Evolutionary conservation across 2,888 invertebrate species (phyloP).

Genomic region (Leucoptera coffeella): DNA sequence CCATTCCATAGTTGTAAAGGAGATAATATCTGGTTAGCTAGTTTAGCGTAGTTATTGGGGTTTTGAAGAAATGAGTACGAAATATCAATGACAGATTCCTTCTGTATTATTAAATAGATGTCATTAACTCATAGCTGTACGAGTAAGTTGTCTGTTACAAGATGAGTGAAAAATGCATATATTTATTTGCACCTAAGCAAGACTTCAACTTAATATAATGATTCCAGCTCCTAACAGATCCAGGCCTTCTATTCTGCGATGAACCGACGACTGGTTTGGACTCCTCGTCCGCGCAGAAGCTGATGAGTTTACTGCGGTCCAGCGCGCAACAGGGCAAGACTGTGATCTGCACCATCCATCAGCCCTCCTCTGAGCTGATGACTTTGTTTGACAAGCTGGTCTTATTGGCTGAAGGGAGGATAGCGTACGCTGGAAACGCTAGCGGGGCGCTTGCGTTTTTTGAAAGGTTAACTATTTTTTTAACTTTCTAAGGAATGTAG

Average conservation of each 20-base stretch:
- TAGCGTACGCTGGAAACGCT: slow-evolving; percentile 76
- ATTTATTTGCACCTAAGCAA: too few species aligned
- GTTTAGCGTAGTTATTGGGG: too few species aligned
- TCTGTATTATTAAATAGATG: too few species aligned
- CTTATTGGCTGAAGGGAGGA: slow-evolving; percentile 79
- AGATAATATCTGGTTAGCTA: too few species aligned
- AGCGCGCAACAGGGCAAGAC: slow-evolving; percentile 75
- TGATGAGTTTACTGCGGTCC: slow-evolving; percentile 64
- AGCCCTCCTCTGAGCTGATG: slow-evolving; percentile 85
- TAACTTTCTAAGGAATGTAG: too few species aligned
- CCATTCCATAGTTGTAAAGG: too few species aligned
- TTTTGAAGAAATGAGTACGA: too few species aligned
- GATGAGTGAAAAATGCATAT: too few species aligned
- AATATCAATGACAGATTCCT: too few species aligned
- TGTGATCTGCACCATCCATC: slow-evolving; percentile 89
- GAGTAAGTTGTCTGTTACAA: too few species aligned
- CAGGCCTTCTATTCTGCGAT: slow-evolving; percentile 87
- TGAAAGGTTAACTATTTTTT: slow-evolving; percentile 62
- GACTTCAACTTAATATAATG: background rate
- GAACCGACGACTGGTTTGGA: slow-evolving; percentile 94
- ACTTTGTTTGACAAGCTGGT: slow-evolving; percentile 73
- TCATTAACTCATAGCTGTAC: too few species aligned
- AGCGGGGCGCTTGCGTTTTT: slow-evolving; percentile 39
- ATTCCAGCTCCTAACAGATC: slow-evolving; percentile 75
- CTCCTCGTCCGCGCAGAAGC: slow-evolving; percentile 84